Evolutionary conservation across 2,888 invertebrate genomes (phyloP), one percentile per base, ranked within the genome.

Genomic region (Sinhomidia bicolor): DNA sequence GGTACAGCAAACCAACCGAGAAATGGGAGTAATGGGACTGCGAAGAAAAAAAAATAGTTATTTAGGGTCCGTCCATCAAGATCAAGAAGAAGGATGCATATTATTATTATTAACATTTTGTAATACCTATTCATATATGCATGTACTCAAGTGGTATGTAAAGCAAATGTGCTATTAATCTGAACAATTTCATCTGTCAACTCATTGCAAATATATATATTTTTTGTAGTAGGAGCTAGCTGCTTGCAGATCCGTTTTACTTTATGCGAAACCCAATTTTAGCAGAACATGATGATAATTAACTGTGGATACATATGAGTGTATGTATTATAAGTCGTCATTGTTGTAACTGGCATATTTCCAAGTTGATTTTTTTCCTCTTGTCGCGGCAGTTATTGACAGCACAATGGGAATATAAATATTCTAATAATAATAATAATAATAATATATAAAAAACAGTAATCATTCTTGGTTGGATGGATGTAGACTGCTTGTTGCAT

Each of bases 401-500:
- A 76, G 54, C 51, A 76, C 76, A 76, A 76, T 76, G 76, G 76
- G 54, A 41, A 71, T n/a, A 20, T 51, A 51, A 51, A 51, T 51
- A 51, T 36, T 36, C 36, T 36, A 36, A 7, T 36, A 36, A 36
- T 36, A 36, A n/a, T 36, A 7, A 36, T 26, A 60, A 60, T 20
- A 10, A 47, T 12, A 47, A 47, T 36, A 36, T n/a, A n/a, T n/a
- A n/a, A n/a, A n/a, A n/a, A n/a, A 36, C 3, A 23, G 26, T 23
- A 57, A 57, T 57, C 62, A 62, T 62, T 26, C 62, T 29, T 62
- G 29, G 10, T 14, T 51, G 51, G 12, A 51, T 1, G 44, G 9
- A 44, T 51, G 14, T 12, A 29, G 5, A 1, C 29, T 62, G 0
- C 29, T 62, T 9, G 29, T 32, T 23, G 23, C 60, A 23, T 29